Base-by-base conservation (phyloP, 2,888 invertebrate genomes). In the Bembecia ichneumoniformis region DNA sequence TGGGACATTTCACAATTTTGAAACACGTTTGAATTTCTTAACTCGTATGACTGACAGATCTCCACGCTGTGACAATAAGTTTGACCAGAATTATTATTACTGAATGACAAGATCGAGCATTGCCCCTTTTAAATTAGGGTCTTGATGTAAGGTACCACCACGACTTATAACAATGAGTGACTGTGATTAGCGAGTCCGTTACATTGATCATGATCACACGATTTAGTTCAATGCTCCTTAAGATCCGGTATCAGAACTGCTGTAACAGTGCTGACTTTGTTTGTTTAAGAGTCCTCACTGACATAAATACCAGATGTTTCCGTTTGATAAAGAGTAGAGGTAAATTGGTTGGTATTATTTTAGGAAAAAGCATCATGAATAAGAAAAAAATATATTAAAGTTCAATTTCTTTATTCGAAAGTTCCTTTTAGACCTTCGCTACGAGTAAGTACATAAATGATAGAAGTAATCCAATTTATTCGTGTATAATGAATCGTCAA, bases 141-240 rank as follows among this genome's bases (percentile, higher is more conserved):
- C 49, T 57, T 50, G 57, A 49, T 48, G 48, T 43, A 49, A 48
- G 20, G 43, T 48, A 43, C 46, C 47, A 44, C 47, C 50, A 55
- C 52, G 56, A 57, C 43, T 20, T 46, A 57, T 47, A 49, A 56
- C 61, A 63, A 60, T 59, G 52, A 55, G 55, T 58, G 55, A 55
- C 55, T 53, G 53, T 55, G 16, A 63, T 64, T 62, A 59, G 59
- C 58, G 58, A 58, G 58, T 59, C 79, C 79, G 79, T 81, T 82
- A 79, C 44, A 47, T 36, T 17, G 45, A 51, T 49, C 48, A 49
- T 65, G 64, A 69, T 65, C 65, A 64, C 54, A 58, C 53, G 69
- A 74, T 73, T 75, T 67, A 65, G 62, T 75, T 68, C 71, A 66
- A 68, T 68, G 68, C 60, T 66, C 63, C 64, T 65, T 62, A 65